Base-by-base conservation (phyloP, 2,888 invertebrate species). In the Drosophila rellima region DNA sequence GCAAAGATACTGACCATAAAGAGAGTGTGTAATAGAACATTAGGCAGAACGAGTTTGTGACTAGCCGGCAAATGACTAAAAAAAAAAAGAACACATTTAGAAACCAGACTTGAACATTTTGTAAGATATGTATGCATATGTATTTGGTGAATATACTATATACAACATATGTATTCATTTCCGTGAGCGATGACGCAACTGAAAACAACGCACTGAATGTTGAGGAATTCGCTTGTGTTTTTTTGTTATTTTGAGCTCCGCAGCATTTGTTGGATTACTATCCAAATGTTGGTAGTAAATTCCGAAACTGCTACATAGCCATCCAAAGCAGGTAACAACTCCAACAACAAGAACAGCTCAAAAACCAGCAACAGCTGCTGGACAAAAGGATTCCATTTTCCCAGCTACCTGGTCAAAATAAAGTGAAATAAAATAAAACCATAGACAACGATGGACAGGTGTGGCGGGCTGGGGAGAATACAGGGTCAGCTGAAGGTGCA, bases 171-270 rank as follows among this genome's bases (percentile, higher is more conserved):
- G 57, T 62, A 31, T 44, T 51, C 59, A 66, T 87, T 80, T 89
- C 85, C 74, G 82, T 66, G 45, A 37, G 60, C 69, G 85, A 89
- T 82, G 82, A 82, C 89, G 82, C 85, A 87, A 80, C 60, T 47
- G 17, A 47, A 61, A 57, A 66, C 62, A 77, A 80, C 68, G 66
- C 63, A 61, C 29, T 35, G 62, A 78, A 84, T 68, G 69, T 81
- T 78, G 68, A 68, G 85, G 75, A 81, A 88, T 82, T 84, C 57
- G 54, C 68, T 66, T 56, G n/a, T 18, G 31, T 31, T 15, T n/a
- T 8, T 7, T 35, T 13, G 20, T 20, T 13, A 3, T 18, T 52
- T 13, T 39, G 6, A 61, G 64, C 42, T 37, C 45, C 11, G 50
- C 44, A 47, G 69, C 61, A 74, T 82, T 67, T 64, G 66, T 80